Conservation (phyloP, 2,888 invertebrate species). For the Drosophila rubida region DNA sequence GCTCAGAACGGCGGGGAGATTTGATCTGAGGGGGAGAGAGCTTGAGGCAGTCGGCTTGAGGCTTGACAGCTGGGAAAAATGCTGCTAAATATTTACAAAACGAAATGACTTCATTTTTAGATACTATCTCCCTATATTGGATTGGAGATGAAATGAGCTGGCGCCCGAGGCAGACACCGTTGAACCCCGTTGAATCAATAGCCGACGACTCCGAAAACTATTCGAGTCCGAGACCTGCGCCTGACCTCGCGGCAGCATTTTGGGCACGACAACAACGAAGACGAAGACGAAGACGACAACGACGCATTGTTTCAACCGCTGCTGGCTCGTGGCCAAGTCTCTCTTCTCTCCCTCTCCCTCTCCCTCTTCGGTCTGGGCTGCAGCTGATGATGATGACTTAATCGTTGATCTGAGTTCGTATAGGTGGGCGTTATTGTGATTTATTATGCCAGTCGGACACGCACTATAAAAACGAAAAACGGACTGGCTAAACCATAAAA, state of each 20-base stretch:
- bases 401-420: slow-evolving; percentile 63
- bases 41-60: background rate
- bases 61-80: slow-evolving; percentile 5
- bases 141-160: slow-evolving; percentile 50
- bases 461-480: slow-evolving; percentile 65
- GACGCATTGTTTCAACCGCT: slow-evolving; percentile 61
- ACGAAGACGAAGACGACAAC: slow-evolving; percentile 29
- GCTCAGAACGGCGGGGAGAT: no score
- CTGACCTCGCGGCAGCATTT: slow-evolving; percentile 63
- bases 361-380: slow-evolving; percentile 19
- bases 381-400: slow-evolving; percentile 69
- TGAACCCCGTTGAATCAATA: slow-evolving; percentile 12
- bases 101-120: slow-evolving; percentile 65
- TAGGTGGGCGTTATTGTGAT: slow-evolving; percentile 70
- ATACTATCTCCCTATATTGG: slow-evolving; percentile 53
- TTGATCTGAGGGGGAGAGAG: no score
- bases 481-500: slow-evolving; percentile 30
- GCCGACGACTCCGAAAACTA: slow-evolving; percentile 1
- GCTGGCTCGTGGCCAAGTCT: slow-evolving; percentile 41
- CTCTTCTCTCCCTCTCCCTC: background rate
- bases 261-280: slow-evolving; percentile 38
- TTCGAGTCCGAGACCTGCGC: slow-evolving; percentile 21
- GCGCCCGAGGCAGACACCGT: slow-evolving; percentile 30
- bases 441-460: slow-evolving; percentile 70
- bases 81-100: slow-evolving; percentile 30